Evolutionary conservation across 2,113 vertebrate species (phyloP).

Genomic region (Hypocryptadius cinnamomeus): DNA sequence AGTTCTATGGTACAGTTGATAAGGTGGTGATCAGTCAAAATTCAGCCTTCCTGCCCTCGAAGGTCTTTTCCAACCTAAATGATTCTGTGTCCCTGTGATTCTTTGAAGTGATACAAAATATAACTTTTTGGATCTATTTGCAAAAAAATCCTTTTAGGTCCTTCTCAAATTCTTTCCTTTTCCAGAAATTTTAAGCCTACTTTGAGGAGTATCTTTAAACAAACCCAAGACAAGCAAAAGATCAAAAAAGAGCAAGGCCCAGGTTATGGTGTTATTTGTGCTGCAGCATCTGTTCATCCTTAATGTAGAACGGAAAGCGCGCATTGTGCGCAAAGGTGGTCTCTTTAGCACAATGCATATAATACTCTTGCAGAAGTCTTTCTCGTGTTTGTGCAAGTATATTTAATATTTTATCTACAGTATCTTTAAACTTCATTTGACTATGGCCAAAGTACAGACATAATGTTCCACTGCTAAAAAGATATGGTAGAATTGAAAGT

Average conservation of each 20-base stretch:
- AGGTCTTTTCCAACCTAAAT: not conserved
- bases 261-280: not conserved
- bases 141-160: not conserved
- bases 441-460: not conserved
- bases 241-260: not conserved
- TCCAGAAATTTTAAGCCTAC: not conserved
- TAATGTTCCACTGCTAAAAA: not conserved
- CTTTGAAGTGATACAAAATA: not conserved
- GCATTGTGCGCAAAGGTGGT: not conserved
- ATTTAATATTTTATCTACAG: not conserved
- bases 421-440: not conserved
- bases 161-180: not conserved
- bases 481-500: not conserved
- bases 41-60: not conserved
- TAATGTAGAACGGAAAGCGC: not conserved
- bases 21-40: not conserved
- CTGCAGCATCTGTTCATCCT: not conserved
- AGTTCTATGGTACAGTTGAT: not conserved
- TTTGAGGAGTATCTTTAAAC: not conserved
- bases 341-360: not conserved
- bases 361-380: not conserved
- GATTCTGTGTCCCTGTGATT: not conserved
- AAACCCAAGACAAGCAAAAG: not conserved
- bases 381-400: not conserved
- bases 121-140: not conserved